These are phyloP conservation scores for Marisa cornuarietis DNA, from an alignment of 1,140 invertebrate genomes.

Conservation along the genomic window DNA sequence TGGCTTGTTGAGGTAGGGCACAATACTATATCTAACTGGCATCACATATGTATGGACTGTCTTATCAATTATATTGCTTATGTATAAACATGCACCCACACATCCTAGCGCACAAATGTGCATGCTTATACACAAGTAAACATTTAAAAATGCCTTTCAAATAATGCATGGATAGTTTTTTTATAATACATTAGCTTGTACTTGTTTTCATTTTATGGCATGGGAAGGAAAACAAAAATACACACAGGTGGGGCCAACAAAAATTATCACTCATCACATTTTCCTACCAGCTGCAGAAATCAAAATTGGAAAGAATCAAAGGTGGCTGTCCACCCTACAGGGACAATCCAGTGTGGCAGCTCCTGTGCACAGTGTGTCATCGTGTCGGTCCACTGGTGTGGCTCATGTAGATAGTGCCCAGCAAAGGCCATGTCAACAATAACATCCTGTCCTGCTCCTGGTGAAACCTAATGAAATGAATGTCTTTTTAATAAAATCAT, in stretches of 20 bases:
- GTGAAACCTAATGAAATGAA: not conserved
- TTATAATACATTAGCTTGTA: not conserved
- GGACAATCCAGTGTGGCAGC: conserved; percentile 25
- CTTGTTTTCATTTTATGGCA: not conserved
- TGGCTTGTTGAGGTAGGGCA: not conserved
- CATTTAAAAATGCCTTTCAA: not conserved
- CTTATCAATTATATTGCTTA: not conserved
- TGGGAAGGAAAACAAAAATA: not conserved
- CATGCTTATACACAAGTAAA: conserved; percentile 1
- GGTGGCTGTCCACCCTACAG: conserved; percentile 24
- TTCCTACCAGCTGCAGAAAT: not conserved
- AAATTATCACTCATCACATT: no score
- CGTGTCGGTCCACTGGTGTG: conserved; percentile 63
- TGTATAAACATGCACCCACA: not conserved
- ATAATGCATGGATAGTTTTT: not conserved
- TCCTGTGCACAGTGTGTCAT: conserved; percentile 9
- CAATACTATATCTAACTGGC: not conserved
- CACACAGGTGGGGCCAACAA: no score
- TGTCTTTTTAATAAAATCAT: not conserved
- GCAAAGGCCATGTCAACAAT: conserved; percentile 71
- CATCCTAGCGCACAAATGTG: not conserved
- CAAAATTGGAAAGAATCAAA: conserved; percentile 28
- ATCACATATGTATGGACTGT: not conserved
- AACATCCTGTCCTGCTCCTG: conserved; percentile 14
- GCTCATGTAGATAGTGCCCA: conserved; percentile 74